Evolutionary conservation across 2,888 invertebrate genomes (phyloP), one percentile per base, ranked within the genome.

Genomic region (Sussaba pulchella): DNA sequence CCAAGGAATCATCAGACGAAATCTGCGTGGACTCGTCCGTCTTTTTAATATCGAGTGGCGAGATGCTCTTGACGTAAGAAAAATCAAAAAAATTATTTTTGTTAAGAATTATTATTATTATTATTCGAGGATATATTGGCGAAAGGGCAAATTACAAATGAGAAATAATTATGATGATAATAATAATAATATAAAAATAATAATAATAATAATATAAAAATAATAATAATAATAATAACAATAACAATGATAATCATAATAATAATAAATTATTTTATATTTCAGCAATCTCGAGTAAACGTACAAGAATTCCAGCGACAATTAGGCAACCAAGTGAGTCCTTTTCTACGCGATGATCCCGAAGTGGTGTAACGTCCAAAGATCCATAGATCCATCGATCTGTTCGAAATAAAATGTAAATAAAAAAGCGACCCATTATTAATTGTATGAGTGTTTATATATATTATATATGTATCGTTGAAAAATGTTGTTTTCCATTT

Each of bases 31-130:
- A 5, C 86, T 94, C 12, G 89, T 92, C 1, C 88, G 93, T 75
- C 85, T 94, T 3, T 94, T 93, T 82, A 93, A 93, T 82, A 89
- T 94, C 64, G 94, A 94, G 85, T 91, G 94, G 88, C 86, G 88
- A 19, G 93, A 94, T 78, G 94, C 94, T 1, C 78, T 93, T 14
- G 92, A 92, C 87, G 94, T 94, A 87, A 91, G 14, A 21, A 52
- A 17, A 73, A 69, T 14, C 2, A 50, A 45, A 59, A 12, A 26
- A 26, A 54, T 5, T 52, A 54, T 8, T 64, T 50, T 31, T 17
- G 26, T 75, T 70, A 9, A 2, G 12, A 24, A 52, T 39, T 39
- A 39, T 64, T 9, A 45, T n/a, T n/a, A n/a, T n/a, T n/a, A n/a
- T n/a, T n/a, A n/a, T n/a, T n/a, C n/a, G n/a, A n/a, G n/a, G n/a